These are phyloP conservation scores for Drosophila carrolli DNA, from an alignment of 1,140 invertebrate species.

Conservation along the genomic window DNA sequence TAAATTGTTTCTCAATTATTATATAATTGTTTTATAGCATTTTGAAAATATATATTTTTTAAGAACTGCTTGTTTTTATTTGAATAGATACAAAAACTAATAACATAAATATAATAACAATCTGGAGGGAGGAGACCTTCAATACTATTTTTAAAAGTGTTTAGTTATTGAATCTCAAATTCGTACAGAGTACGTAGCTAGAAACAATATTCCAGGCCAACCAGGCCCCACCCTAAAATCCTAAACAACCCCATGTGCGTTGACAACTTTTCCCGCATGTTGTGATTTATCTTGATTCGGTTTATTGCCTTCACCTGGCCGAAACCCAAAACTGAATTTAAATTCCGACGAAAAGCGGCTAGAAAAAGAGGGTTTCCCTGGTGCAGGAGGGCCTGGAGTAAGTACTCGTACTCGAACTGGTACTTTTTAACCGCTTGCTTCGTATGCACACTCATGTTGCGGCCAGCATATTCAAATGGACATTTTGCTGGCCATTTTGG, in stretches of 20 bases:
- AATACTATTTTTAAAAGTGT: too few species aligned
- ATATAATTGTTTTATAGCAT: too few species aligned
- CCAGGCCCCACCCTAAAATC: background rate
- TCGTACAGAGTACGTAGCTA: too few species aligned
- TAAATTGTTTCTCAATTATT: too few species aligned
- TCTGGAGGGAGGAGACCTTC: too few species aligned
- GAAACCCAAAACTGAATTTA: constrained; percentile 17
- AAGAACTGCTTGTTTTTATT: too few species aligned
- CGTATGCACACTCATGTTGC: constrained; percentile 15
- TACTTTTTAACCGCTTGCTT: constrained; percentile 5
- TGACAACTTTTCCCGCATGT: constrained; percentile 29
- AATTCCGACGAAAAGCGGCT: constrained; percentile 12
- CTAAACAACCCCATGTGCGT: constrained; percentile 8
- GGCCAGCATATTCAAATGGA: constrained; percentile 69
- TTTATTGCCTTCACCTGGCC: constrained; percentile 44
- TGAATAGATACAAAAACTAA: too few species aligned
- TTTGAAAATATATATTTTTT: too few species aligned
- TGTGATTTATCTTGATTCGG: constrained; percentile 44
- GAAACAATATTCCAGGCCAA: background rate
- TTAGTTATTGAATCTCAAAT: too few species aligned
- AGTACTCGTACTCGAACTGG: constrained; percentile 22
- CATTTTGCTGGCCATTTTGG: constrained; percentile 35
- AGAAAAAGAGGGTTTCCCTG: constrained; percentile 22
- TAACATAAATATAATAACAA: too few species aligned
- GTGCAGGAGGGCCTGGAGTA: constrained; percentile 8